These are phyloP conservation scores for Graptemys geographica DNA, from an alignment of 2,797 vertebrate species.

Conservation along the genomic window DNA sequence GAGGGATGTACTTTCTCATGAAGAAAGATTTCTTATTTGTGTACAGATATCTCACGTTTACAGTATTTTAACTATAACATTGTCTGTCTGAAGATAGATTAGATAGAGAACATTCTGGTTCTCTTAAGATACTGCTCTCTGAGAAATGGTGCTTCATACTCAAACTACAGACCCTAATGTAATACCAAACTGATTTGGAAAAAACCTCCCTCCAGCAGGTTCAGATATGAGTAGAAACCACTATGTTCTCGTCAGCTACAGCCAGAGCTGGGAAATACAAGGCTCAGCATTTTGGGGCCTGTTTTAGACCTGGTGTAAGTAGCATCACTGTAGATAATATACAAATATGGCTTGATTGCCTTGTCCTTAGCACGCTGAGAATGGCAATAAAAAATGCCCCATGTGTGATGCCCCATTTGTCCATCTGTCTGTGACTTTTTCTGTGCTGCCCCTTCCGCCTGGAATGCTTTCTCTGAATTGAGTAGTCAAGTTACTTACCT, in stretches of 20 bases:
- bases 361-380: background rate
- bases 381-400: background rate
- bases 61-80: background rate
- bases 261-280: too few relatives aligned
- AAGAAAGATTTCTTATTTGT: background rate
- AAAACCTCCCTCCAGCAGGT: background rate
- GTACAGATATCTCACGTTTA: background rate
- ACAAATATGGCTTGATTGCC: background rate
- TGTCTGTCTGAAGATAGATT: background rate
- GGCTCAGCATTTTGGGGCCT: background rate
- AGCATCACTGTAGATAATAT: background rate
- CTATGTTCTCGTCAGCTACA: too few relatives aligned
- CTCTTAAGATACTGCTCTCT: background rate
- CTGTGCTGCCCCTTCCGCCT: accelerated
- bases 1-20: background rate
- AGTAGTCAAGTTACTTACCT: background rate
- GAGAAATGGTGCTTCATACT: background rate
- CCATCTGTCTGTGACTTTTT: background rate
- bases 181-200: accelerated
- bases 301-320: background rate
- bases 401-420: accelerated
- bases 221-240: background rate
- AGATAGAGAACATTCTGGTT: background rate
- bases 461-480: background rate
- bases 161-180: accelerated